These are phyloP conservation scores for Lydus trimaculatus DNA, from an alignment of 2,888 invertebrate genomes.

Conservation along the genomic window DNA sequence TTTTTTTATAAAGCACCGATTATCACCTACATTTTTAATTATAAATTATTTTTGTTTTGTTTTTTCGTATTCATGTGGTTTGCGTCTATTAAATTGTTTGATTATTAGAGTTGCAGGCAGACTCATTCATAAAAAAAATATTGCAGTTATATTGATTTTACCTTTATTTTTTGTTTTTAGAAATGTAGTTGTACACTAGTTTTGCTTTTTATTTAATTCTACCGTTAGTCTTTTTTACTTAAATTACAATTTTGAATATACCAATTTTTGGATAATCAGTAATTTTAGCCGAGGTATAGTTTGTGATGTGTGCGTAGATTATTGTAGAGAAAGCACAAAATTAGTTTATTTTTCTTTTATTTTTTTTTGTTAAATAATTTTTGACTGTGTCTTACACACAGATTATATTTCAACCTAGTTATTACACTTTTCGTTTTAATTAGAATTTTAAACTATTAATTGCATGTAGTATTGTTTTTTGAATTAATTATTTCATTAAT, in stretches of 20 bases:
- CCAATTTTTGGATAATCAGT: slow-evolving; percentile 18
- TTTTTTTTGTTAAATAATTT: slow-evolving; percentile 32
- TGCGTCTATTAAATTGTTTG: slow-evolving; percentile 10
- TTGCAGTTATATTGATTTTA: too few relatives aligned
- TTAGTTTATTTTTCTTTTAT: slow-evolving; percentile 45
- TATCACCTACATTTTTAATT: slow-evolving; percentile 11
- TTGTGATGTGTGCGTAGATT: slow-evolving; percentile 57
- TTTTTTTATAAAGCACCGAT: slow-evolving; percentile 29
- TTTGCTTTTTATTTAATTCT: too few relatives aligned
- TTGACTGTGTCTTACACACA: slow-evolving; percentile 36
- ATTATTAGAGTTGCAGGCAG: slow-evolving; percentile 37
- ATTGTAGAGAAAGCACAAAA: slow-evolving; percentile 40
- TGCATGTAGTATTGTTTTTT: slow-evolving; percentile 23
- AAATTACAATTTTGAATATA: slow-evolving; percentile 19
- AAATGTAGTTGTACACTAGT: background rate
- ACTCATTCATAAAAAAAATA: slow-evolving; percentile 6
- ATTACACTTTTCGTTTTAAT: background rate
- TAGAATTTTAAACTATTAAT: slow-evolving; percentile 19
- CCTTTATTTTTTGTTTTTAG: slow-evolving; percentile 2
- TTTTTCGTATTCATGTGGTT: slow-evolving; percentile 20
- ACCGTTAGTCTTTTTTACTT: slow-evolving; percentile 18
- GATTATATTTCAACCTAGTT: slow-evolving; percentile 41
- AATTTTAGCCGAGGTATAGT: slow-evolving; percentile 57
- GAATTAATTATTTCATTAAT: slow-evolving; percentile 1
- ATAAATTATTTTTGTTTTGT: slow-evolving; percentile 16